Percentiles rank a stretch among this genome's conserved stretches.
phyloP scores from a whole-genome alignment of 2,797 vertebrate genomes.

The Gallinago nigripennis region DNA sequence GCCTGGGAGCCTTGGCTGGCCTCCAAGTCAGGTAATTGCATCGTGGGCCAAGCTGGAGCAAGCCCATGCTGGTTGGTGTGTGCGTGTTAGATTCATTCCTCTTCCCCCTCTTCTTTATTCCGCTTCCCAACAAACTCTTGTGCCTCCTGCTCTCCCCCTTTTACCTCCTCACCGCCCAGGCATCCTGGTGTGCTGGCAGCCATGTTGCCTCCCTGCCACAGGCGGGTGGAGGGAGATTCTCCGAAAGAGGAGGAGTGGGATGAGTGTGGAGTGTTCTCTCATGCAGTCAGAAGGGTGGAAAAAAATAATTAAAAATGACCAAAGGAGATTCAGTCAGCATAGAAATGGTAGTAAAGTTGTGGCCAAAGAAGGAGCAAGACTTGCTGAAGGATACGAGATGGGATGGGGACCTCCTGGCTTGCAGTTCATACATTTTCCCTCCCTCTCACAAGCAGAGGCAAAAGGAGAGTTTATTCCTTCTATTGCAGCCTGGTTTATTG shows the following conservation, averaged over 20 bases:
- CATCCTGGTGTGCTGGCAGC: not conserved
- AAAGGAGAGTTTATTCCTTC: not conserved
- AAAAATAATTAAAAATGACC: not conserved
- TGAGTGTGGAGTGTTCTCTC: not conserved
- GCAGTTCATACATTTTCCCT: not conserved
- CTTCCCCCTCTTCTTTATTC: not conserved
- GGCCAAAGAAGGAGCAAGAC: not conserved
- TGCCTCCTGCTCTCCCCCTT: not conserved
- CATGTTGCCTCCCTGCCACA: not conserved
- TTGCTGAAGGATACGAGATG: not conserved
- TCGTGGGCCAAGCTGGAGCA: conserved; percentile 39
- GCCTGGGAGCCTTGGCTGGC: conserved; percentile 14
- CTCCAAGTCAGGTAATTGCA: conserved; percentile 46
- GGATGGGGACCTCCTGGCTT: not conserved
- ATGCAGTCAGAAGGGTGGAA: not conserved
- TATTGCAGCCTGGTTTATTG: not conserved
- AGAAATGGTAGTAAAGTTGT: not conserved
- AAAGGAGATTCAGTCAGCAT: not conserved
- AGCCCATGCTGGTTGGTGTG: not conserved
- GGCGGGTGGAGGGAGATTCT: not conserved
- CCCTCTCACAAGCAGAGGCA: not conserved
- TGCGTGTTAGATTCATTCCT: not conserved
- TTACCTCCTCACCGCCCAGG: not conserved
- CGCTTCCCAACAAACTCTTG: not conserved
- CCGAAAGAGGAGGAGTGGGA: not conserved